Conservation (phyloP, 2,888 invertebrate genomes). For the Physocephala rufipes region DNA sequence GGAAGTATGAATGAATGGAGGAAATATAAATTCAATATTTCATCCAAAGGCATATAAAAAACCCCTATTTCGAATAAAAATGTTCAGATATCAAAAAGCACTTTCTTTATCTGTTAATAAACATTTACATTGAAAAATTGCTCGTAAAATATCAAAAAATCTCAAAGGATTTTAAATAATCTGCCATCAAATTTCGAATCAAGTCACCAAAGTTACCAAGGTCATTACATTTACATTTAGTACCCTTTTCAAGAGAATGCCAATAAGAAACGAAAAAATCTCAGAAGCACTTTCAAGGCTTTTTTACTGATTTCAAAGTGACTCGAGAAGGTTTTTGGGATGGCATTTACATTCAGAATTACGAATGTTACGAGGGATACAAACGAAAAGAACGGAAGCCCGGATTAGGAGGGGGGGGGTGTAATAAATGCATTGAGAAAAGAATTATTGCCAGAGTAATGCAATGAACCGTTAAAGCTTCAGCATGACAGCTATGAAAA, state of each 20-base stretch:
- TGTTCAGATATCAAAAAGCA: slow-evolving; percentile 2
- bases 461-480: slow-evolving; percentile 59
- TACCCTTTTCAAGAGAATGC: background rate
- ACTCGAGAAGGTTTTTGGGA: slow-evolving; percentile 42
- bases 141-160: slow-evolving; percentile 5
- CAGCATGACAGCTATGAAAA: background rate
- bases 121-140: slow-evolving; percentile 17
- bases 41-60: too few species aligned
- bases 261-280: slow-evolving; percentile 3
- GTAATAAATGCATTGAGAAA: background rate
- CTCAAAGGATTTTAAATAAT: background rate
- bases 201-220: background rate
- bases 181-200: background rate
- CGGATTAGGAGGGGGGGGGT: too few species aligned
- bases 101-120: slow-evolving; percentile 25
- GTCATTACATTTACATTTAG: background rate
- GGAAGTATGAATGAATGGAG: too few species aligned
- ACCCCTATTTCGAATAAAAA: background rate
- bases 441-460: slow-evolving; percentile 49
- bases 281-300: slow-evolving; percentile 17
- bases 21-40: too few species aligned
- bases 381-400: background rate
- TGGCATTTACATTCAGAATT: slow-evolving; percentile 12
- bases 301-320: slow-evolving; percentile 25
- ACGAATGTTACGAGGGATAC: background rate